Conservation (phyloP, 2,888 invertebrate species). For the Drosophila prolongata region DNA sequence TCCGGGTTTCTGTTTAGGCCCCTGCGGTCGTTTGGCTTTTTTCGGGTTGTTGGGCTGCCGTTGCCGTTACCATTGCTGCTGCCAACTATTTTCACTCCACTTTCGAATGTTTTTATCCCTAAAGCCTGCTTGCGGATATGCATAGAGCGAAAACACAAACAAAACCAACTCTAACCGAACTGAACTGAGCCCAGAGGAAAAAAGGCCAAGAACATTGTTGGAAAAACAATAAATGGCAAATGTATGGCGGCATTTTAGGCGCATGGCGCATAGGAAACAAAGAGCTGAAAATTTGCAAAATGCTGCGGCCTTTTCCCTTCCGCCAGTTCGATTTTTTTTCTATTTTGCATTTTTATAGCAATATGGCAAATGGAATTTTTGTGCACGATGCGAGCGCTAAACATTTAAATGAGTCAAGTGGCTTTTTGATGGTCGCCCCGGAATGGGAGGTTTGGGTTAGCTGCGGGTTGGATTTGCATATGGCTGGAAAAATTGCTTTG, state of each 20-base stretch:
- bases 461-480: conserved; percentile 62
- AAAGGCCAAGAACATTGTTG: conserved; percentile 56
- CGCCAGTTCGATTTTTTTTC: conserved; percentile 24
- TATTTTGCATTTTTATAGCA: conserved; percentile 69
- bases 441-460: conserved; percentile 9
- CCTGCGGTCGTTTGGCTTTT: conserved; percentile 40
- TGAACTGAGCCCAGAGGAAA: conserved; percentile 10
- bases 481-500: conserved; percentile 35
- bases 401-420: conserved; percentile 73
- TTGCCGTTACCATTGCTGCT: conserved; percentile 36
- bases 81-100: conserved; percentile 73
- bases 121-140: conserved; percentile 78
- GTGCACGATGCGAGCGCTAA: conserved; percentile 56
- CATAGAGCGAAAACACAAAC: conserved; percentile 54
- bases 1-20: conserved; percentile 34
- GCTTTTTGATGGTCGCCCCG: conserved; percentile 49
- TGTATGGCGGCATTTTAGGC: conserved; percentile 77
- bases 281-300: conserved; percentile 71
- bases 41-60: conserved; percentile 29
- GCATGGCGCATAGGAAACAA: conserved; percentile 63
- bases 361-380: conserved; percentile 73
- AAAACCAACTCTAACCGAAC: conserved; percentile 36
- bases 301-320: conserved; percentile 34
- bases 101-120: conserved; percentile 76
- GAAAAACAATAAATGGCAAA: conserved; percentile 78